phyloP scores from a whole-genome alignment of 2,113 vertebrate genomes.

The Neoarius graeffei region DNA sequence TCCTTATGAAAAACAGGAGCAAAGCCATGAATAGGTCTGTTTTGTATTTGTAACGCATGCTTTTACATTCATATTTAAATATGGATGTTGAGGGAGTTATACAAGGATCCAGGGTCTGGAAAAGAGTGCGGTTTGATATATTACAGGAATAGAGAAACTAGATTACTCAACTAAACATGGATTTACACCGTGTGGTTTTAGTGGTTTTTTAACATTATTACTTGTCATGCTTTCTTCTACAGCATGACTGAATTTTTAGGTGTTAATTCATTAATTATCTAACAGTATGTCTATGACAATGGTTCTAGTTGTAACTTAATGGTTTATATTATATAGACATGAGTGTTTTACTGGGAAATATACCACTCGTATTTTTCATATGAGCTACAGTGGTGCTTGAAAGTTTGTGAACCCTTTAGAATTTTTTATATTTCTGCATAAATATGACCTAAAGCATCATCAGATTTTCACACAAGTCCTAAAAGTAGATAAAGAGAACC shows the following conservation, averaged over 20 bases:
- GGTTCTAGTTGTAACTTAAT: neutral
- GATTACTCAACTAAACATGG: neutral
- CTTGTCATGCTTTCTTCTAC: neutral
- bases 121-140: neutral
- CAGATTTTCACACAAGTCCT: too few species aligned
- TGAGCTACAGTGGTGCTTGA: too few species aligned
- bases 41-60: constrained; percentile 7
- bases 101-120: neutral
- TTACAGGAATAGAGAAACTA: neutral
- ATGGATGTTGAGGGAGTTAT: neutral
- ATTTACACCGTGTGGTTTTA: neutral
- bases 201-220: neutral
- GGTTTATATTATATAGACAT: too few species aligned
- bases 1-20: constrained; percentile 35
- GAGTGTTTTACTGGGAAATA: too few species aligned
- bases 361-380: too few species aligned
- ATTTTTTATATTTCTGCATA: too few species aligned
- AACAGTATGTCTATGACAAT: neutral
- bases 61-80: neutral
- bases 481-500: too few species aligned
- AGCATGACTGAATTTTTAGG: neutral
- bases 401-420: too few species aligned
- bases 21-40: neutral
- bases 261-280: neutral
- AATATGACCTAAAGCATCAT: too few species aligned